These are phyloP conservation scores for Pica pica DNA, from an alignment of 2,113 vertebrate genomes.

Conservation along the genomic window DNA sequence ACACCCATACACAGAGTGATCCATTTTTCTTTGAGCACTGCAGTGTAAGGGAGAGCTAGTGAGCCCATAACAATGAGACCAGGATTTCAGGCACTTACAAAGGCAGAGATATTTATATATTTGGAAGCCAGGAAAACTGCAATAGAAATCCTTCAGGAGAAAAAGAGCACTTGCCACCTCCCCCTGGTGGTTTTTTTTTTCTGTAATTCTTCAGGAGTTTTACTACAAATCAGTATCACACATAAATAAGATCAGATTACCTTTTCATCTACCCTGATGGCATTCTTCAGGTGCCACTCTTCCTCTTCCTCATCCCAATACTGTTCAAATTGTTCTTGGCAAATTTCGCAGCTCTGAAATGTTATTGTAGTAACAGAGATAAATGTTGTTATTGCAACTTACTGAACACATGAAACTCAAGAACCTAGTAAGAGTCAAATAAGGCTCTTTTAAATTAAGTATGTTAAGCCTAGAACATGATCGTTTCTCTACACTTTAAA, in stretches of 20 bases:
- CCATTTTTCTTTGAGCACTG: neutral
- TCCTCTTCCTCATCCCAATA: slow-evolving; percentile 99
- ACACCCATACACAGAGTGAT: neutral
- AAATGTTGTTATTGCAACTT: neutral
- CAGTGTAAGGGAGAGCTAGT: neutral
- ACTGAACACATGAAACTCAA: neutral
- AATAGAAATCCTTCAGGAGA: neutral
- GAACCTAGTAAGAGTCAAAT: neutral
- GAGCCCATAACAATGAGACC: neutral
- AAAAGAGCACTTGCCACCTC: neutral
- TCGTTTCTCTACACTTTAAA: neutral
- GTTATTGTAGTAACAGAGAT: neutral
- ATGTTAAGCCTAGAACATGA: neutral
- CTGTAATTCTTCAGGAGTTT: rapidly evolving
- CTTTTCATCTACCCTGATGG: slow-evolving; percentile 92
- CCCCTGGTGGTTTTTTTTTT: neutral
- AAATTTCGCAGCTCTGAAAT: slow-evolving; percentile 92
- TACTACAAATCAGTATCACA: neutral
- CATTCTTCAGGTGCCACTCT: slow-evolving; percentile 97
- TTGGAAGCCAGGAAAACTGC: neutral
- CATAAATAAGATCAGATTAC: slow-evolving; percentile 55
- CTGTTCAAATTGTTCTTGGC: slow-evolving; percentile 95
- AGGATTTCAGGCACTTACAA: neutral
- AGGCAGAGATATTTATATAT: neutral
- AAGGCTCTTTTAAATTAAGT: neutral